phyloP scores from a whole-genome alignment of 1,140 invertebrate species.

The Zelostemma sp. region DNA sequence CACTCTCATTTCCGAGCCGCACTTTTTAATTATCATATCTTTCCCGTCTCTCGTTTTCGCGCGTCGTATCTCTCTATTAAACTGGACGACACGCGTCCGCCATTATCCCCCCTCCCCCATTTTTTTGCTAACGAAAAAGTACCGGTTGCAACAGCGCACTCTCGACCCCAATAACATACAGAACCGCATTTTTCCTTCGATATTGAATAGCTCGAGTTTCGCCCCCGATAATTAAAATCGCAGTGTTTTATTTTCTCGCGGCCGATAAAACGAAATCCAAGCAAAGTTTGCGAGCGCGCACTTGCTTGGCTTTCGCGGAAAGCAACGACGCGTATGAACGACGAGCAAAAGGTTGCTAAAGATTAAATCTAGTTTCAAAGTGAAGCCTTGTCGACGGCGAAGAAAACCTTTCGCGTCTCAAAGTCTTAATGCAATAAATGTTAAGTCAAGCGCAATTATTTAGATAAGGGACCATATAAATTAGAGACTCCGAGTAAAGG shows the following conservation, averaged over 20 bases:
- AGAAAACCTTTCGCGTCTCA: constrained; percentile 10
- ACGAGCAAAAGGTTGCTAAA: not conserved
- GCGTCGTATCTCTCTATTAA: constrained; percentile 5
- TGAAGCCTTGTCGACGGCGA: not conserved
- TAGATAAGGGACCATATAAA: constrained; percentile 48
- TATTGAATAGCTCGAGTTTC: not conserved
- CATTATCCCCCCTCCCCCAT: not conserved
- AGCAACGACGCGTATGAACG: constrained; percentile 3
- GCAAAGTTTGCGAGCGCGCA: not conserved
- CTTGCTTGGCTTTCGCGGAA: not conserved
- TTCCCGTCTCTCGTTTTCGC: constrained; percentile 3
- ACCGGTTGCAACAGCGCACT: not conserved
- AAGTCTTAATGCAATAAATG: constrained; percentile 33
- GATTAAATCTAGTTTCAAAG: constrained; percentile 9
- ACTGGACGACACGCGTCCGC: constrained; percentile 5
- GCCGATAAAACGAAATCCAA: no score
- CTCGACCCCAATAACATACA: not conserved
- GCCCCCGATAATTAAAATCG: not conserved
- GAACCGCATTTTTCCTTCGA: not conserved
- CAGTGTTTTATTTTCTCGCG: no score
- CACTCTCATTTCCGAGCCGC: not conserved
- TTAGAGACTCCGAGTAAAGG: constrained; percentile 40
- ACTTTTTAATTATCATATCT: constrained; percentile 19
- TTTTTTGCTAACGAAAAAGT: not conserved
- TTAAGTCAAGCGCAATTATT: constrained; percentile 44